Evolutionary conservation across 2,888 invertebrate species (phyloP), one percentile per base, ranked within the genome.

Genomic region (Sepiola atlantica): DNA sequence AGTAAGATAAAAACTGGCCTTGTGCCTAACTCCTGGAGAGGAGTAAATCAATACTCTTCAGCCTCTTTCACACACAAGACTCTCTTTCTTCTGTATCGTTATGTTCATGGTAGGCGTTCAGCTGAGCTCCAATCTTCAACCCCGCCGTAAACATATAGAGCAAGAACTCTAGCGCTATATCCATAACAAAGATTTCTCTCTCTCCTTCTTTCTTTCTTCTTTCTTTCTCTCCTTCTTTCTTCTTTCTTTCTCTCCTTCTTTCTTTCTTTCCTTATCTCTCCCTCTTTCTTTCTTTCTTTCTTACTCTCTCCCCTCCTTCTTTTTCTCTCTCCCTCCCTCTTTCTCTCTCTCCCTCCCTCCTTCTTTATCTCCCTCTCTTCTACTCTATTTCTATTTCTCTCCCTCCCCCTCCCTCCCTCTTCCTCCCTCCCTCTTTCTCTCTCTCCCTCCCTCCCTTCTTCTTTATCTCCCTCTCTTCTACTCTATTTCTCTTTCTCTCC

Each of bases 171-270:
- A n/a, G n/a, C n/a, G n/a, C n/a, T n/a, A n/a, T n/a, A n/a, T n/a
- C n/a, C n/a, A n/a, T n/a, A n/a, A n/a, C 28, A 77, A 24, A 77
- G 32, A 90, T 90, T 90, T 28, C 28, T 90, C 28, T 20, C 90
- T 6, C 90, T 1, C 90, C 21, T 21, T 32, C 90, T 90, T 90
- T 21, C 32, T 24, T 77, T 24, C 24, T 24, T 77, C 77, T 77
- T 77, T 77, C 77, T 77, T 24, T 77, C 77, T 77, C 18, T 77
- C 77, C 24, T 24, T 77, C 24, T 77, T 24, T 24, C 77, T 24
- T 77, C 77, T 77, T 24, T 77, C 77, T 77, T 77, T 77, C 77
- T 77, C 77, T 77, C 77, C 24, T 77, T 77, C 77, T 77, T 77
- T 77, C 77, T 77, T 24, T 77, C 77, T 77, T 77, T 77, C 77